These are phyloP conservation scores for Apomyelois bistriatella DNA, from an alignment of 2,888 invertebrate genomes.

Conservation along the genomic window DNA sequence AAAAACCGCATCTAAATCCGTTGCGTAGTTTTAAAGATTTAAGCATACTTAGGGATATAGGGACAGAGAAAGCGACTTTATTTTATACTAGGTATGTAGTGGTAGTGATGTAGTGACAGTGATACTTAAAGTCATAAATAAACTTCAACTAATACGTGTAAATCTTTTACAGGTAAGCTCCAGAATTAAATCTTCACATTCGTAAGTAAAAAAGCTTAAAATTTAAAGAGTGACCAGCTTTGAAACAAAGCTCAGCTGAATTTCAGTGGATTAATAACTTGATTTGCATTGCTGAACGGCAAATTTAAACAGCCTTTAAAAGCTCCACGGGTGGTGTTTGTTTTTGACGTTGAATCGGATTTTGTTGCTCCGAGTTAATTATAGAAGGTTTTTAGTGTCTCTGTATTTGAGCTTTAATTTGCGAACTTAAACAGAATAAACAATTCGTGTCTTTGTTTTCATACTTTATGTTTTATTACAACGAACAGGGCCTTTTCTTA, in stretches of 20 bases:
- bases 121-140: no score
- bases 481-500: no score
- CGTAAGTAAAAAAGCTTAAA: conserved; percentile 3
- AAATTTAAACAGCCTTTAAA: not conserved
- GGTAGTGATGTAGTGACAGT: no score
- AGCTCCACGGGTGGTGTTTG: not conserved
- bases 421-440: not conserved
- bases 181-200: not conserved
- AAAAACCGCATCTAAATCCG: no score
- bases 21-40: no score
- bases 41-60: no score
- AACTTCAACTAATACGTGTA: not conserved
- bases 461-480: not conserved
- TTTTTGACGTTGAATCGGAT: not conserved
- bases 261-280: not conserved
- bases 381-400: not conserved
- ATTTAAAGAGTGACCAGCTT: not conserved
- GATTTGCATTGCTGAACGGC: conserved; percentile 3
- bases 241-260: not conserved
- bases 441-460: not conserved
- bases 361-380: not conserved
- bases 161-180: conserved; percentile 6
- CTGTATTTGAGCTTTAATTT: not conserved
- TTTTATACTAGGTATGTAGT: no score
- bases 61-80: no score